Evolutionary conservation across 2,113 vertebrate species (phyloP).

Genomic region (Romanogobio albipinnatus): DNA sequence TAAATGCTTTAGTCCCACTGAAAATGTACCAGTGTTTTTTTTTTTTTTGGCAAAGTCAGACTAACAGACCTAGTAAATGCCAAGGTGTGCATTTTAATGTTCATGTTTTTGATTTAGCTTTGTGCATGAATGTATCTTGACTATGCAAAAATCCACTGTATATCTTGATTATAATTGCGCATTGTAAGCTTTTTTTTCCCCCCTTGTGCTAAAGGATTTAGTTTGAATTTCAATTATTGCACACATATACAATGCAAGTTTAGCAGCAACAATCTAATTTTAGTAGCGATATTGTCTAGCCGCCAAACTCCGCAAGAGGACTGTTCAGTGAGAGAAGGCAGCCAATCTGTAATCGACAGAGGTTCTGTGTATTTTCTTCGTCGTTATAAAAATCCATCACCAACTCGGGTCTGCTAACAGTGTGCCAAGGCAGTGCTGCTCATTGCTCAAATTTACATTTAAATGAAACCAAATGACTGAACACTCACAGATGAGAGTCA

Average conservation of each 20-base stretch:
- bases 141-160: neutral
- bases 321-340: neutral
- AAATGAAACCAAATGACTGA: slow-evolving; percentile 80
- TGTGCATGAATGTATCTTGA: neutral
- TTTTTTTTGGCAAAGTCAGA: no score
- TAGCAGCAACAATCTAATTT: slow-evolving; percentile 11
- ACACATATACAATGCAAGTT: neutral
- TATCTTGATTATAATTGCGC: neutral
- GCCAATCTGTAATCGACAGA: slow-evolving; percentile 4
- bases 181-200: neutral
- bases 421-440: slow-evolving; percentile 64
- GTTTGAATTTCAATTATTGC: neutral
- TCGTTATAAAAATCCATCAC: slow-evolving; percentile 71
- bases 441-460: slow-evolving; percentile 79
- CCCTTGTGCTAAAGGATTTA: neutral
- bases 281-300: neutral
- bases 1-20: neutral
- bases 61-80: no score
- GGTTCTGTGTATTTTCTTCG: slow-evolving; percentile 58
- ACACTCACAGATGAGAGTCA: slow-evolving; percentile 75
- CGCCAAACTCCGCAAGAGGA: neutral
- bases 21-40: neutral
- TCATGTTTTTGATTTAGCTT: neutral
- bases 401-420: slow-evolving; percentile 60
- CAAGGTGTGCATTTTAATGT: neutral